Percentiles rank a stretch among this genome's conserved stretches.
Conservation (phyloP, 2,113 vertebrate genomes). For the Regulus satrapa region DNA sequence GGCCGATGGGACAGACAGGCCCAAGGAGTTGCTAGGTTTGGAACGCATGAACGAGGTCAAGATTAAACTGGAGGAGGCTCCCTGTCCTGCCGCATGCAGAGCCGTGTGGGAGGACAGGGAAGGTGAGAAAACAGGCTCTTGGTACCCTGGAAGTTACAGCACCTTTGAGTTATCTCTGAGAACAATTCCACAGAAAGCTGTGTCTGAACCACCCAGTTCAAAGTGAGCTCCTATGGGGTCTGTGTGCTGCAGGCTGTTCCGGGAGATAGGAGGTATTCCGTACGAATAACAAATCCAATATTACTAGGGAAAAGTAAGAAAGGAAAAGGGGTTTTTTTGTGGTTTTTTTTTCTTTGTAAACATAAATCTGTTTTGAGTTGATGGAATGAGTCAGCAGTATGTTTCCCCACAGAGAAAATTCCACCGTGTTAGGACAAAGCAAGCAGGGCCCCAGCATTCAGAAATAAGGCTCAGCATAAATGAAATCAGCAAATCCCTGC, state of each 20-base stretch:
- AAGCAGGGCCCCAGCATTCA: not conserved
- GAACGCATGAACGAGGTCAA: rapidly evolving
- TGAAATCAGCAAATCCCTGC: constrained; percentile 39
- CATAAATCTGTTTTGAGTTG: constrained; percentile 27
- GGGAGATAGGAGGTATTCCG: not conserved
- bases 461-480: constrained; percentile 47
- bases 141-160: not conserved
- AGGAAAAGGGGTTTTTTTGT: not conserved
- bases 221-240: not conserved
- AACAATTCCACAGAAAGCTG: not conserved
- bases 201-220: not conserved
- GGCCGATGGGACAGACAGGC: not conserved
- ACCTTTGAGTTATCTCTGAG: not conserved
- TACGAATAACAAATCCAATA: not conserved
- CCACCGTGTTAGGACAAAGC: not conserved
- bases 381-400: constrained; percentile 53
- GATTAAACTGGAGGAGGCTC: not conserved
- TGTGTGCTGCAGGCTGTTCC: not conserved
- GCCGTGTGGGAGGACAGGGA: not conserved
- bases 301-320: not conserved
- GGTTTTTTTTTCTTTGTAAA: not conserved
- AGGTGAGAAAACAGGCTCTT: not conserved
- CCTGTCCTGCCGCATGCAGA: rapidly evolving
- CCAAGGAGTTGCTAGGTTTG: rapidly evolving
- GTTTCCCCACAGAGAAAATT: constrained; percentile 56